Percentiles rank a stretch among this genome's conserved stretches.
phyloP scores from a whole-genome alignment of 2,797 vertebrate species.

The Thaleichthys pacificus region DNA sequence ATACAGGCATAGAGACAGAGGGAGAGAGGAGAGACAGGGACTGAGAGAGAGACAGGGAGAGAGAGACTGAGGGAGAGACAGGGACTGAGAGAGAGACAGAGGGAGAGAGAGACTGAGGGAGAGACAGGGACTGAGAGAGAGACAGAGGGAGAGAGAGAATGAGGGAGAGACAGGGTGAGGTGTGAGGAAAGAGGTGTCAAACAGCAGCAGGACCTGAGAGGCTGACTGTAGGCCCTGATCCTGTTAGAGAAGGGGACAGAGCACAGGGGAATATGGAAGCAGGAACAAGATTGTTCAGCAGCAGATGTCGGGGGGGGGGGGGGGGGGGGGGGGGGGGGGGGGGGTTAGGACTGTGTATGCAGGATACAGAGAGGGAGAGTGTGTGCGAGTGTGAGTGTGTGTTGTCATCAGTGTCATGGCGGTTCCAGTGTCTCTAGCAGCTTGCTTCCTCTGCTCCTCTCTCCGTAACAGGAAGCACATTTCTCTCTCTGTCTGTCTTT shows the following conservation, averaged over 20 bases:
- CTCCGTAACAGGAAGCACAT: constrained; percentile 67
- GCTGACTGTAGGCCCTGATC: background rate
- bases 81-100: background rate
- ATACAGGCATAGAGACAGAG: background rate
- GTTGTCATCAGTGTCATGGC: constrained; percentile 28
- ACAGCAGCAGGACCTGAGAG: too few relatives aligned
- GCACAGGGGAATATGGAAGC: background rate
- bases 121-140: background rate
- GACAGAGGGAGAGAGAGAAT: too few relatives aligned
- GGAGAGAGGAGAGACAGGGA: too few relatives aligned
- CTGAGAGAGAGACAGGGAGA: background rate
- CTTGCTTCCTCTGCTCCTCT: constrained; percentile 53
- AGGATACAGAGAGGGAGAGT: background rate
- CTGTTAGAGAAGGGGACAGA: background rate
- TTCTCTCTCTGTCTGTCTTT: constrained; percentile 25
- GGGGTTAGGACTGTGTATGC: too few relatives aligned
- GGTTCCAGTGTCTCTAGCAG: constrained; percentile 25
- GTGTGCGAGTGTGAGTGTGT: constrained; percentile 8
- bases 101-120: too few relatives aligned
- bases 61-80: too few relatives aligned
- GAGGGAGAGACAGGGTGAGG: too few relatives aligned
- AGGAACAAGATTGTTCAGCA: background rate
- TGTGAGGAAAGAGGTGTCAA: too few relatives aligned
- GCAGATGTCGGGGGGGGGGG: background rate
- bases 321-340: background rate